A percentile compares a stretch with the other conserved stretches of the same genome.
phyloP scores from a whole-genome alignment of 1,140 invertebrate species.

The Drosophila ohnishii region DNA sequence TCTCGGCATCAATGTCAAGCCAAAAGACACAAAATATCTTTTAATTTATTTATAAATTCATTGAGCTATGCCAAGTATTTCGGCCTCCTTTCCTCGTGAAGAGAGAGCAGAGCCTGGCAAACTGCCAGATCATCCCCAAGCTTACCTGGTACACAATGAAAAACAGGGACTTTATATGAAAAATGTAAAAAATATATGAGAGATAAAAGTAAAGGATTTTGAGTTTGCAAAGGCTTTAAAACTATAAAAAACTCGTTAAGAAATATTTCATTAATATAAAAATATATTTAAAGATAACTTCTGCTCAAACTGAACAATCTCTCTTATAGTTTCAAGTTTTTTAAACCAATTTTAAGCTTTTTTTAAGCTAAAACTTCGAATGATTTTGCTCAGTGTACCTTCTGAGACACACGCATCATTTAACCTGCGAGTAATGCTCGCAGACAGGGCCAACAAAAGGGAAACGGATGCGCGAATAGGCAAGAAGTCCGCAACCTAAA shows the following conservation, averaged over 20 bases:
- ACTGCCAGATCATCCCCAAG: constrained; percentile 40
- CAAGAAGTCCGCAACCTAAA: constrained; percentile 6
- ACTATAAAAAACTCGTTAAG: too few species aligned
- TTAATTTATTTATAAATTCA: constrained; percentile 77
- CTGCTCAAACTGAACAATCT: not conserved
- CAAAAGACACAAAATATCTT: constrained; percentile 67
- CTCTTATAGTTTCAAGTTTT: not conserved
- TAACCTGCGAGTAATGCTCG: constrained; percentile 58
- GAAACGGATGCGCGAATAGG: constrained; percentile 20
- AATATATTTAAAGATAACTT: not conserved
- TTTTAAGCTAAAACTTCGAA: too few species aligned
- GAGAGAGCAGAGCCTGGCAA: constrained; percentile 34
- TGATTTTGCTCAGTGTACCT: constrained; percentile 21
- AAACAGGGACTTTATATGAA: not conserved
- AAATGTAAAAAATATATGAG: not conserved
- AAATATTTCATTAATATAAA: too few species aligned
- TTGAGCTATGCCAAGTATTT: constrained; percentile 47
- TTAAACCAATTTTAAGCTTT: not conserved
- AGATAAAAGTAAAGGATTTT: rapidly evolving
- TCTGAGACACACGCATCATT: constrained; percentile 69
- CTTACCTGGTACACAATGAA: constrained; percentile 33
- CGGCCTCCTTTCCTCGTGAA: not conserved
- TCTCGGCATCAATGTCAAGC: constrained; percentile 50
- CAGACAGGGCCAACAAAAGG: constrained; percentile 36
- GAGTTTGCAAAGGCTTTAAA: too few species aligned